Percentiles rank a stretch among this genome's conserved stretches.
Evolutionary conservation across 2,113 vertebrate genomes (phyloP).

Genomic region (Salvator merianae): DNA sequence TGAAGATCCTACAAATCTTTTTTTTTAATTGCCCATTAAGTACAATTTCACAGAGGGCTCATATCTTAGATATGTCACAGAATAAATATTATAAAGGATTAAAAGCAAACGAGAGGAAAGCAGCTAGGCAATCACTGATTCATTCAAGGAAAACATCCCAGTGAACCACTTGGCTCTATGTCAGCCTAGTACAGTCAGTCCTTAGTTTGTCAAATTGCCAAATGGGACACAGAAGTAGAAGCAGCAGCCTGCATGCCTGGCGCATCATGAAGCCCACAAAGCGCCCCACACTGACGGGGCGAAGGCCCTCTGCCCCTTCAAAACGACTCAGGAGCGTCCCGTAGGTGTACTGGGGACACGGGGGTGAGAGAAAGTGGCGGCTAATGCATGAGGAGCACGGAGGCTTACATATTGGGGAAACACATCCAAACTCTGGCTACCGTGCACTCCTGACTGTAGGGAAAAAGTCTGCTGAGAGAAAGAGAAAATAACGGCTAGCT

Average conservation of each 20-base stretch:
- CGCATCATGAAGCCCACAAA: too few species aligned
- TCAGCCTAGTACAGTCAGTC: not conserved
- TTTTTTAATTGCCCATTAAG: not conserved
- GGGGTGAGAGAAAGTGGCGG: not conserved
- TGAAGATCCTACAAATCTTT: not conserved
- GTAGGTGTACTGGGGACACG: not conserved
- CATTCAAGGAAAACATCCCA: not conserved
- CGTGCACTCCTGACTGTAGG: not conserved
- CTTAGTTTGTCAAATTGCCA: not conserved
- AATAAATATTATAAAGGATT: not conserved
- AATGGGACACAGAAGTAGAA: not conserved
- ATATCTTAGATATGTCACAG: not conserved
- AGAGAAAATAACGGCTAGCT: not conserved
- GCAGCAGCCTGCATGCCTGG: not conserved
- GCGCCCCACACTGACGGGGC: not conserved
- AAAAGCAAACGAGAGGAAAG: not conserved
- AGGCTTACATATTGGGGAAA: too few species aligned
- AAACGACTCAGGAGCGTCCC: not conserved
- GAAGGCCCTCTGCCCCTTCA: not conserved
- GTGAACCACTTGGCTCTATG: not conserved
- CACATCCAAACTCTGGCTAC: not conserved
- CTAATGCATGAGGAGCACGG: not conserved
- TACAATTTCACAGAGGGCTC: not conserved
- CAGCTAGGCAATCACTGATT: not conserved
- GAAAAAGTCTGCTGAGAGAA: not conserved